phyloP scores from a whole-genome alignment of 2,888 invertebrate genomes.

The Leistus spinibarbis region DNA sequence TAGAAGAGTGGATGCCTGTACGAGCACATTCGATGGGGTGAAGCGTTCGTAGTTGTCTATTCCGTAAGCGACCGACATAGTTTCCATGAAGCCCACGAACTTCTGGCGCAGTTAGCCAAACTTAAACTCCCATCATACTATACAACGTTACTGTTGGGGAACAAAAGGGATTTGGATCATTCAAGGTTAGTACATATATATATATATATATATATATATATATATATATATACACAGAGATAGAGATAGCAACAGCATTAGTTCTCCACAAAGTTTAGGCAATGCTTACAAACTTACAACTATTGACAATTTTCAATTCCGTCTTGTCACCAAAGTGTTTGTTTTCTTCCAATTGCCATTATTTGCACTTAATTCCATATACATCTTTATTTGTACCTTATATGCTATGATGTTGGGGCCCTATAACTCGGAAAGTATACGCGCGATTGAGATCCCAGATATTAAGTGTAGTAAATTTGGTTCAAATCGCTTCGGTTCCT shows the following conservation, averaged over 20 bases:
- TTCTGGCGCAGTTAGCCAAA: slow-evolving; percentile 72
- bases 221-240: not conserved
- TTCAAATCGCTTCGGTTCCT: too few relatives aligned
- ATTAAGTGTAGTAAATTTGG: too few relatives aligned
- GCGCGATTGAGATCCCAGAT: too few relatives aligned
- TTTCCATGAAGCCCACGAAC: slow-evolving; percentile 75
- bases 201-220: slow-evolving; percentile 30
- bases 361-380: not conserved
- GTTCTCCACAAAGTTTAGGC: not conserved
- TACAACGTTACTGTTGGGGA: slow-evolving; percentile 78
- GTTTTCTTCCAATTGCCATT: not conserved
- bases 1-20: slow-evolving; percentile 76
- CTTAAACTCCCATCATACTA: slow-evolving; percentile 77
- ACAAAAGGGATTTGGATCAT: slow-evolving; percentile 81
- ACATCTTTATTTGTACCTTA: not conserved
- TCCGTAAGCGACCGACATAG: slow-evolving; percentile 78
- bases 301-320: not conserved
- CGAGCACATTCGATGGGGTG: slow-evolving; percentile 81
- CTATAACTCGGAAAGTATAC: too few relatives aligned
- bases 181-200: slow-evolving; percentile 64
- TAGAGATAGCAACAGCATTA: too few relatives aligned
- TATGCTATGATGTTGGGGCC: not conserved
- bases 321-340: not conserved
- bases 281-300: not conserved
- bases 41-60: slow-evolving; percentile 82